These are phyloP conservation scores for Tromatobia lineatoria DNA, from an alignment of 2,888 invertebrate genomes.

Conservation along the genomic window DNA sequence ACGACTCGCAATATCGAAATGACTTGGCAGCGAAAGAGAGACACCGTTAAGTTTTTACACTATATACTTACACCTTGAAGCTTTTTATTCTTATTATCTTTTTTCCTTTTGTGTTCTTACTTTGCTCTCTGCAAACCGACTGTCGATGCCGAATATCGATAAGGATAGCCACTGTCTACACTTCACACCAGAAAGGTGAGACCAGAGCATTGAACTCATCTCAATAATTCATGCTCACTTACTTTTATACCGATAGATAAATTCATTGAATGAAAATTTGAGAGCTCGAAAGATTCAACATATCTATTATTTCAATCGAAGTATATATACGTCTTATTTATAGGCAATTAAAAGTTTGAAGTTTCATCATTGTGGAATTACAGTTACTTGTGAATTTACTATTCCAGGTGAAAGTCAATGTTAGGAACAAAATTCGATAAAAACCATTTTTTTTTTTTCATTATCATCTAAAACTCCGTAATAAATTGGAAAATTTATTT, in stretches of 20 bases:
- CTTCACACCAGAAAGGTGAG: slow-evolving; percentile 10
- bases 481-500: no score
- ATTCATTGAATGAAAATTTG: no score
- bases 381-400: no score
- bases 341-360: no score
- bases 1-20: slow-evolving; percentile 33
- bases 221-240: neutral
- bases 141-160: slow-evolving; percentile 37
- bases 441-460: no score
- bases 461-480: no score
- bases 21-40: neutral
- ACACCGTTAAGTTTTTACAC: slow-evolving; percentile 7
- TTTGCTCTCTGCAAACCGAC: slow-evolving; percentile 2
- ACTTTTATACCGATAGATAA: neutral
- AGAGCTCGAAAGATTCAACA: no score
- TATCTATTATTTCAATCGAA: no score
- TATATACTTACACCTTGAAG: neutral
- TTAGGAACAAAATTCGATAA: no score
- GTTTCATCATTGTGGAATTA: no score
- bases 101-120: neutral
- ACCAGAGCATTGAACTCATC: neutral
- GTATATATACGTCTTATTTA: no score
- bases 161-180: slow-evolving; percentile 4
- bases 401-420: no score
- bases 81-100: neutral